phyloP scores from a whole-genome alignment of 2,888 invertebrate species.

The Thymelicus lineola region DNA sequence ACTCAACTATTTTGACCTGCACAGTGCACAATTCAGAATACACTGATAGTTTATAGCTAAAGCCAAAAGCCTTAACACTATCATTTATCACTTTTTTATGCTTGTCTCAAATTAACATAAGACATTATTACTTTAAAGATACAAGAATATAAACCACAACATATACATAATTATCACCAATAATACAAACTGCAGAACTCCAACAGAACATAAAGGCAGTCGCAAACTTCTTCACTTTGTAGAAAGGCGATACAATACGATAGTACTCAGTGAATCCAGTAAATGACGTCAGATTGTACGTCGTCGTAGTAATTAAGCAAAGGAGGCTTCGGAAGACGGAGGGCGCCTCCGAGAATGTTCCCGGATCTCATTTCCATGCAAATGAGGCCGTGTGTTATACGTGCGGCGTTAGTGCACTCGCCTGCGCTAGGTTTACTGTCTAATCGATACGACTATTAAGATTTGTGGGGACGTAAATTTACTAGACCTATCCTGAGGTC shows the following conservation, averaged over 20 bases:
- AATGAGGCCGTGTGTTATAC: slow-evolving; percentile 77
- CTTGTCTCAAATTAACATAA: too few relatives aligned
- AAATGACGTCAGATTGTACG: slow-evolving; percentile 57
- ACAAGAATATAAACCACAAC: too few relatives aligned
- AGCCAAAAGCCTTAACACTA: too few relatives aligned
- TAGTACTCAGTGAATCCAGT: neutral
- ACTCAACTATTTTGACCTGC: too few relatives aligned
- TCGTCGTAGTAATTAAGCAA: slow-evolving; percentile 79
- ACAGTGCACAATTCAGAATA: too few relatives aligned
- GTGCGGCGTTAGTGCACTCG: slow-evolving; percentile 56
- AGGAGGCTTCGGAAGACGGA: slow-evolving; percentile 76
- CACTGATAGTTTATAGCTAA: too few relatives aligned
- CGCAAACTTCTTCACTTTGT: neutral
- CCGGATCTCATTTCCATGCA: slow-evolving; percentile 82
- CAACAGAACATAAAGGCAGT: neutral
- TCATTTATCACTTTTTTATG: too few relatives aligned
- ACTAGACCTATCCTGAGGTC: neutral
- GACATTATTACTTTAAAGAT: too few relatives aligned
- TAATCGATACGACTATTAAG: slow-evolving; percentile 17
- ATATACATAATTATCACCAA: too few relatives aligned
- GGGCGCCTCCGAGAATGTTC: slow-evolving; percentile 71
- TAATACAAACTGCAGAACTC: too few relatives aligned
- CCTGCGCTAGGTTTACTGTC: slow-evolving; percentile 17
- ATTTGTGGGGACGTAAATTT: slow-evolving; percentile 6
- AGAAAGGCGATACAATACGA: neutral